Base-by-base conservation (phyloP, 2,888 invertebrate genomes). In the Bedellia somnulentella region DNA sequence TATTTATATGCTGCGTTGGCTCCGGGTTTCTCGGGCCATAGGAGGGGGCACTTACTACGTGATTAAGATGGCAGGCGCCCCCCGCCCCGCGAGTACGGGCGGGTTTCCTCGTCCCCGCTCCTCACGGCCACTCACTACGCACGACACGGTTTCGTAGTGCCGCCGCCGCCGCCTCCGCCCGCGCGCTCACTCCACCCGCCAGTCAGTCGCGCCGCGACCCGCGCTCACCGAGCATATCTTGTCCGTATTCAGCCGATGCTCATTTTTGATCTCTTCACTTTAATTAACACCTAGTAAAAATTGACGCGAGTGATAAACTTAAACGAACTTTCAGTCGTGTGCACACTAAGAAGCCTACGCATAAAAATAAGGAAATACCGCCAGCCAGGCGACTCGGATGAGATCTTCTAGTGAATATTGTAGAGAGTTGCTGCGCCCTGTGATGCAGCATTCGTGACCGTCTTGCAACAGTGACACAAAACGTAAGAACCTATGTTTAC, bases 21-120 rank as follows among this genome's bases (percentile, higher is more conserved):
- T 71, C 58, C 67, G 57, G 45, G 42, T n/a, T n/a, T n/a, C n/a
- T n/a, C 45, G 37, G 45, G 44, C 44, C 40, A 50, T 41, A 45
- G 58, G 59, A 59, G 64, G 68, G 64, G 58, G 67, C 68, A 70
- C 71, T 73, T 70, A 73, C 73, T 73, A 73, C 73, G 73, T 71
- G 73, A 73, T 73, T 71, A 73, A 71, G 70, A 68, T 70, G 51
- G 53, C 44, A 41, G 51, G 50, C 54, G 47, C 46, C 49, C 53
- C 55, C 52, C 48, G 45, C 40, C 63, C 59, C 58, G 71, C 70
- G 71, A 71, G 70, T 63, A 66, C 66, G 64, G 58, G 62, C 71
- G 73, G 75, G 71, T 73, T 73, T 71, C 73, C 71, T 73, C 73
- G 70, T 71, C 75, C 71, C 73, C 73, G 71, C 73, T 66, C 71